Conservation (phyloP, 92 coral and sea anemone genomes). For the Epizoanthus rinbou region DNA sequence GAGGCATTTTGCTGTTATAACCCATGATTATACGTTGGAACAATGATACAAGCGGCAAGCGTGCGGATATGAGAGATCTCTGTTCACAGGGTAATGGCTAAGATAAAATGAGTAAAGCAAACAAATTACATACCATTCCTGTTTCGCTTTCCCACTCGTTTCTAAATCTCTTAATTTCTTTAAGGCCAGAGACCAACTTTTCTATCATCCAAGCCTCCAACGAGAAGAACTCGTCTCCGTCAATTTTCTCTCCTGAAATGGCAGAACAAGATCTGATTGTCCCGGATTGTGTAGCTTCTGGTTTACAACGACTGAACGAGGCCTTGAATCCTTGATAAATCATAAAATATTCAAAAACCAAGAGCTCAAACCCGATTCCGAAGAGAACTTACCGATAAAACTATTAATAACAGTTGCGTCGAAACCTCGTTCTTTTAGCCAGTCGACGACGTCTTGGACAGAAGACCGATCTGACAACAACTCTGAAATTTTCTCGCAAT, state of each 20-base stretch:
- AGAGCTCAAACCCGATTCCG: background rate
- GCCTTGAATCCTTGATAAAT: background rate
- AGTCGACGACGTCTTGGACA: slow-evolving; percentile 38
- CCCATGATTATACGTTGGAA: too few relatives aligned
- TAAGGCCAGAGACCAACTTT: slow-evolving; percentile 25
- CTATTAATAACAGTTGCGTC: slow-evolving; percentile 25
- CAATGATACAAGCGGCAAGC: too few relatives aligned
- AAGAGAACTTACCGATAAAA: slow-evolving; percentile 48
- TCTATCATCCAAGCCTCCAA: slow-evolving; percentile 50
- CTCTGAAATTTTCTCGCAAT: background rate
- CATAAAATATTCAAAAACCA: background rate
- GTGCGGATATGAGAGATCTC: too few relatives aligned
- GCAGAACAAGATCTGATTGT: background rate
- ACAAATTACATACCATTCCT: slow-evolving; percentile 40
- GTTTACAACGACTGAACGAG: too few relatives aligned
- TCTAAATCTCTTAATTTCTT: slow-evolving; percentile 24
- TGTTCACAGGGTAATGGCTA: too few relatives aligned
- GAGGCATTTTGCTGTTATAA: too few relatives aligned
- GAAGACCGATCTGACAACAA: background rate
- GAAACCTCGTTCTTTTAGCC: slow-evolving; percentile 43
- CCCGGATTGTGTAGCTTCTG: background rate
- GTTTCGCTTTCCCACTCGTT: slow-evolving; percentile 46
- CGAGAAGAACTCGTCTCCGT: slow-evolving; percentile 43
- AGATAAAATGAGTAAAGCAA: background rate
- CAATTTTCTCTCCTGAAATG: slow-evolving; percentile 28